phyloP scores from a whole-genome alignment of 2,113 vertebrate genomes.

The Eonycteris spelaea region DNA sequence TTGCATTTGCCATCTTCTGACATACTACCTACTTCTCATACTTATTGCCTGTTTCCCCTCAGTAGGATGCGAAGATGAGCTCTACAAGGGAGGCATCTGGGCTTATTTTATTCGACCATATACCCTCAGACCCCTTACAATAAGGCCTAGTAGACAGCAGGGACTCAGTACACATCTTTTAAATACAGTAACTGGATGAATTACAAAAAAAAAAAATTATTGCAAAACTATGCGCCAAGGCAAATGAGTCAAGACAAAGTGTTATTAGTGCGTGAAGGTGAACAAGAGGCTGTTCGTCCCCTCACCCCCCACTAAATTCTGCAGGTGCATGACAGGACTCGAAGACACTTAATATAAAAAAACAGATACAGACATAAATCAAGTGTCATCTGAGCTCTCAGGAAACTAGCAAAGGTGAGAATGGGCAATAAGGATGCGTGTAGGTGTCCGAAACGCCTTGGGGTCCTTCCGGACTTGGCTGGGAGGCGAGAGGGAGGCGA shows the following conservation, averaged over 20 bases:
- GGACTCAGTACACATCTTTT: too few species aligned
- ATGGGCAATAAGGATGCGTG: too few species aligned
- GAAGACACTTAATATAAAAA: background rate
- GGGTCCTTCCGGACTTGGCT: background rate
- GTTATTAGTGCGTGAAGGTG: background rate
- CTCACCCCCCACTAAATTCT: background rate
- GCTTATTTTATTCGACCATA: background rate
- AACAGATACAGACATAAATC: background rate
- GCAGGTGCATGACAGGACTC: background rate
- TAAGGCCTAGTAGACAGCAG: background rate
- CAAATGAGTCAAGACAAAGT: background rate
- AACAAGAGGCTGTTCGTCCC: background rate
- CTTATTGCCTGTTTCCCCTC: background rate
- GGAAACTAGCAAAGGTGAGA: background rate
- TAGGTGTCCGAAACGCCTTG: background rate
- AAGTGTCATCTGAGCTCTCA: too few species aligned
- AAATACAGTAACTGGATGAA: background rate
- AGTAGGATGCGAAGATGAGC: background rate
- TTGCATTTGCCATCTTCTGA: background rate
- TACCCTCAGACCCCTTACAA: background rate
- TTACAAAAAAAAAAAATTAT: background rate
- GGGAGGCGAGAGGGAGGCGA: background rate
- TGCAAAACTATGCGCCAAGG: background rate
- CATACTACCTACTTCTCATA: too few species aligned
- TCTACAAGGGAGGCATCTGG: background rate